phyloP scores from a whole-genome alignment of 2,888 invertebrate species.

The Calameuta pallipes region DNA sequence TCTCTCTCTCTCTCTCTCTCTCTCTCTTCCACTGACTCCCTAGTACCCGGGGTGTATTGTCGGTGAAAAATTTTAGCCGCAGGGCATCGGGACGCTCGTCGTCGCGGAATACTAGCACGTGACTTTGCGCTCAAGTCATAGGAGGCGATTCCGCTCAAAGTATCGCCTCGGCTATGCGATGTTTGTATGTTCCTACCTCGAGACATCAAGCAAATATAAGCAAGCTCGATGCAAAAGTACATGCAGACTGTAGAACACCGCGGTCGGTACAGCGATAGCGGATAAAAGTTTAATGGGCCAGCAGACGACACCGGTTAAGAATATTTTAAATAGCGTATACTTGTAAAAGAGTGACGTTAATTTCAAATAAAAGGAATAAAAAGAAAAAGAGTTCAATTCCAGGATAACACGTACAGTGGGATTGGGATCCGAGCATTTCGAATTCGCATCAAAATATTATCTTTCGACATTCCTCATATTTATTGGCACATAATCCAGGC shows the following conservation, averaged over 20 bases:
- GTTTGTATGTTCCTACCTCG: slow-evolving; percentile 27
- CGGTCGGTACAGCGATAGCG: background rate
- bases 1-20: slow-evolving; percentile 6
- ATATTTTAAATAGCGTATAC: slow-evolving; percentile 22
- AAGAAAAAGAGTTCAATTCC: background rate
- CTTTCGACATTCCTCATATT: background rate
- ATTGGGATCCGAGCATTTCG: background rate
- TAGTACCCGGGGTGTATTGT: slow-evolving; percentile 3
- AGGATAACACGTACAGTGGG: background rate
- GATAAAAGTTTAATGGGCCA: slow-evolving; percentile 16
- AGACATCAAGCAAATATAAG: slow-evolving; percentile 27
- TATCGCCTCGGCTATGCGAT: slow-evolving; percentile 19
- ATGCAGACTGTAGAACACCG: background rate
- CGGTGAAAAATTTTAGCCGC: slow-evolving; percentile 18
- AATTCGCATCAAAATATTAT: background rate
- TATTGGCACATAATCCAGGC: background rate
- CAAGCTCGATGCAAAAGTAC: background rate
- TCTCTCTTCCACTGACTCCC: slow-evolving; percentile 2
- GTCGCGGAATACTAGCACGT: slow-evolving; percentile 18
- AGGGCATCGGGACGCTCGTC: slow-evolving; percentile 20
- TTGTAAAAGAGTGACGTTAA: slow-evolving; percentile 18
- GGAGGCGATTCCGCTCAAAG: slow-evolving; percentile 18
- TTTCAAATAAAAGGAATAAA: slow-evolving; percentile 14
- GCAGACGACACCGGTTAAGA: background rate
- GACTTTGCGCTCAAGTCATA: slow-evolving; percentile 19